Evolutionary conservation across 2,888 invertebrate genomes (phyloP).

Genomic region (Hypsopygia costalis): DNA sequence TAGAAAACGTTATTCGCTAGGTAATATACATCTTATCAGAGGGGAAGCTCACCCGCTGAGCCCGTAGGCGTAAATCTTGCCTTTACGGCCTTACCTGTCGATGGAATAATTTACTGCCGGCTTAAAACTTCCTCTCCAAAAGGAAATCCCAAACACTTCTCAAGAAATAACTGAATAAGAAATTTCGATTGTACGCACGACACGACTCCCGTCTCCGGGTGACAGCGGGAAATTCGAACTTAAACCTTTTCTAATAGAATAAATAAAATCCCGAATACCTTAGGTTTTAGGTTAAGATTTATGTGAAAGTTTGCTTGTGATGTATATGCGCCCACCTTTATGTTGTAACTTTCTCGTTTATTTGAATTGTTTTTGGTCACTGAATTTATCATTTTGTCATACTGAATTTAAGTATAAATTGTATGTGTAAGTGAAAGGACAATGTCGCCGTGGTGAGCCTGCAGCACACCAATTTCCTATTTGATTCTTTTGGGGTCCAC

Average conservation of each 20-base stretch:
- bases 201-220: conserved; percentile 32
- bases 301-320: conserved; percentile 23
- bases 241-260: conserved; percentile 56
- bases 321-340: conserved; percentile 12
- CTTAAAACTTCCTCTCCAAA: conserved; percentile 72
- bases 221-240: conserved; percentile 58
- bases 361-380: too few species aligned
- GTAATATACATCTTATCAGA: conserved; percentile 77
- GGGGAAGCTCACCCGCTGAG: conserved; percentile 60
- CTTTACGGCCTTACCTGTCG: conserved; percentile 79
- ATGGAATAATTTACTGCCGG: conserved; percentile 77
- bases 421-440: too few species aligned
- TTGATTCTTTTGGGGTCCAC: too few species aligned
- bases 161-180: conserved; percentile 77
- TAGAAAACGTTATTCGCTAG: conserved; percentile 57
- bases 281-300: conserved; percentile 25
- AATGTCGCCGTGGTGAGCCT: too few species aligned
- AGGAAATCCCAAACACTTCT: conserved; percentile 77
- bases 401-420: too few species aligned
- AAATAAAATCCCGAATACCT: conserved; percentile 48
- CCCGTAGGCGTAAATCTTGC: conserved; percentile 76
- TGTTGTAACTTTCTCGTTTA: too few species aligned
- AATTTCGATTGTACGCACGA: conserved; percentile 60
- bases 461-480: too few species aligned
- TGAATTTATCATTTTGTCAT: too few species aligned